Evolutionary conservation across 2,888 invertebrate species (phyloP), one percentile per base, ranked within the genome.

Genomic region (Sericinus montela): DNA sequence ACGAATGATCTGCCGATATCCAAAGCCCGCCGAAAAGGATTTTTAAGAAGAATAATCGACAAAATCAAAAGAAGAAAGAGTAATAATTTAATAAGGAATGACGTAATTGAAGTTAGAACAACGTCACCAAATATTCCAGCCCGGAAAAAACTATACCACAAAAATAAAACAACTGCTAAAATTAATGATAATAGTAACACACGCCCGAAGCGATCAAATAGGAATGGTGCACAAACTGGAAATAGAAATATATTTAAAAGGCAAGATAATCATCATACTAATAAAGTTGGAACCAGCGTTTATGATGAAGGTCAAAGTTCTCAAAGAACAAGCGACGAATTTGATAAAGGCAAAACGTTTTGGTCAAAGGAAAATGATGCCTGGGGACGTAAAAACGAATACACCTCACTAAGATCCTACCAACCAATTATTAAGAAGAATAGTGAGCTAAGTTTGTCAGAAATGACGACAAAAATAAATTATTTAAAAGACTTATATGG

Each of bases 401-500:
- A 37, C 9, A 45, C 50, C 5, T 8, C 15, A 7, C 19, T 16
- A n/a, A 40, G 15, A 41, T 30, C 41, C 9, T 41, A 41, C n/a
- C 14, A 40, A 11, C 30, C 40, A 3, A 13, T 25, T 4, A 28
- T 32, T 7, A 35, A 25, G 19, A 30, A 41, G 15, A 10, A 10
- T n/a, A 19, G 23, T 23, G 45, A 41, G 11, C 15, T 45, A 9
- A 41, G 36, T 37, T 25, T 45, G 9, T 14, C 45, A 45, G 45
- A 54, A 16, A 19, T 42, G 38, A 48, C 14, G 6, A 41, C 42
- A 35, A 47, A 54, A 52, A 44, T 36, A 47, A 28, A 41, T 38
- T 23, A 36, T 49, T 43, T 39, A 51, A 57, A 55, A 48, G 52
- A 41, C 51, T 52, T 43, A 15, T 49, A 23, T 23, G 47, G n/a